Base-by-base conservation (phyloP, 2,888 invertebrate genomes). In the Aporophyla nigra region DNA sequence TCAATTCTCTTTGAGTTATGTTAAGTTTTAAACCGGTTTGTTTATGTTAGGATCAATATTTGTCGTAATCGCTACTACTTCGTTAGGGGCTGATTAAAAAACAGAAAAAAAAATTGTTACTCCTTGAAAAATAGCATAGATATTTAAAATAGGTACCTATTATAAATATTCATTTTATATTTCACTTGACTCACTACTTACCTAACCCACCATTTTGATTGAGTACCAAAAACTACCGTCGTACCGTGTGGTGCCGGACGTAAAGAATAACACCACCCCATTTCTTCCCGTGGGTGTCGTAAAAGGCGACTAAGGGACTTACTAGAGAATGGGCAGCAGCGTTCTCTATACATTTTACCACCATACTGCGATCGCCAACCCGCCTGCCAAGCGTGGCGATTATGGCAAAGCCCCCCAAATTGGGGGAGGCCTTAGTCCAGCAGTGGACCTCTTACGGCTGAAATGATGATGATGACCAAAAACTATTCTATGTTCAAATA, bases 1-100 rank as follows among this genome's bases (percentile, higher is more conserved):
- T 69, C 51, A 49, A 74, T 62, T 85, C 51, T 19, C 59, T 84
- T 78, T 78, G 83, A 74, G 69, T 72, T 63, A 62, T 72, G 63
- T 70, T 63, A 67, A 53, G 59, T 74, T 59, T 70, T 14, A 14
- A 49, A 71, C n/a, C 12, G 21, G 1, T 63, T 74, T 69, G n/a
- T 67, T 76, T 66, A 67, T 43, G 14, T 46, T 65, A 9, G 0
- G 7, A 10, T 66, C 27, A 27, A 70, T 61, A 56, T 46, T 24
- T 40, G 12, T 16, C n/a, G 21, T 49, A 49, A 75, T 33, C 24
- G 16, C 9, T 6, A 51, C 49, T 12, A n/a, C 16, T n/a, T 46
- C 21, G 6, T 6, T 72, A 59, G 40, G 7, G 2, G 3, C 10
- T 16, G 58, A 59, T 59, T 59, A 62, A 16, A 24, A 74, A 74